Evolutionary conservation across 2,113 vertebrate species (phyloP), one percentile per base, ranked within the genome.

Genomic region (Hystrix brachyura): DNA sequence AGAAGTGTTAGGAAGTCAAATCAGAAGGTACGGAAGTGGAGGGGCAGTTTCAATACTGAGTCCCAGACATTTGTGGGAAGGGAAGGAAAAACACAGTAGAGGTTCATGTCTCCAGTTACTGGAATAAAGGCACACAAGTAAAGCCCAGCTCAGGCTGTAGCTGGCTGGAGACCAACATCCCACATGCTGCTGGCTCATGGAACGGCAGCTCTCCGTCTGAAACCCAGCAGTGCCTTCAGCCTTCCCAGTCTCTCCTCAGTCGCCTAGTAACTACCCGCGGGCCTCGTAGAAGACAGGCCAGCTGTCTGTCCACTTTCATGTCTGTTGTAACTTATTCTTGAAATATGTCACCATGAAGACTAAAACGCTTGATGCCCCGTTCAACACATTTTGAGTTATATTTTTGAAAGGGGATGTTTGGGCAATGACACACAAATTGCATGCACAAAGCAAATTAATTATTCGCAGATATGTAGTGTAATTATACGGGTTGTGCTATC

Each of bases 401-500:
- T 96, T 98, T 98, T 97, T 97, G 92, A 97, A 97, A 98, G 90
- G 96, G 95, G 67, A 97, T 98, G 96, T 95, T 98, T 98, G 96
- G 90, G 95, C 96, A 98, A 97, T 98, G 97, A 98, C 97, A 98
- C 93, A 98, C 95, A 98, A 97, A 98, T 98, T 96, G 96, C 95
- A 97, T 95, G 96, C 95, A 98, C 96, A 97, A 97, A 98, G 95
- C 79, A 97, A 98, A 98, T 97, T 97, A 98, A 98, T 98, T 97
- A 98, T 97, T 98, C 97, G 96, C 98, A 98, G 97, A 98, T 97
- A 97, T 74, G 96, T 95, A 95, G 85, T 94, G 90, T 97, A 98
- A 98, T 98, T 98, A 95, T 95, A 95, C 88, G 94, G 86, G 90
- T 94, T 97, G 97, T 98, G 98, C 85, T 97, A 97, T 87, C 98